Percentiles rank a stretch among this genome's conserved stretches.
phyloP scores from a whole-genome alignment of 2,797 vertebrate genomes.

The Phyllotis vaccarum region DNA sequence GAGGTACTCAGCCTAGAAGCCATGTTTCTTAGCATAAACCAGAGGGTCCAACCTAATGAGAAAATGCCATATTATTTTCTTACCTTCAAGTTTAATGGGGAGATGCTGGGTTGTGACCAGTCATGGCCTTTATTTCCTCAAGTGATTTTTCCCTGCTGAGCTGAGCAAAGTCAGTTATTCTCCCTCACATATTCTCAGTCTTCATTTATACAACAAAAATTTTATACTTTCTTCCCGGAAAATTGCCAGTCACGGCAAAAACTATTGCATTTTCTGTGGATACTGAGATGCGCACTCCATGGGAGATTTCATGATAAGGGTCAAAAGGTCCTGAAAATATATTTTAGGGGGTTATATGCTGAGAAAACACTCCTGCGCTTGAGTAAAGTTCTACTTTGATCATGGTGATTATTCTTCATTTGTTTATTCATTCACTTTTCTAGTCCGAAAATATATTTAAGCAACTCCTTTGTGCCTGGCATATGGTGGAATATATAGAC shows the following conservation, averaged over 20 bases:
- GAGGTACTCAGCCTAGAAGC: slow-evolving; percentile 35
- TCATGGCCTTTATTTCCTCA: slow-evolving; percentile 46
- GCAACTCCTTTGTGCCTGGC: not conserved
- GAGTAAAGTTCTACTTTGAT: not conserved
- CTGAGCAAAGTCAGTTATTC: slow-evolving; percentile 57
- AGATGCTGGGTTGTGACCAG: slow-evolving; percentile 48
- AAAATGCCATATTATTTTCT: not conserved
- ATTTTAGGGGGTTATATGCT: not conserved
- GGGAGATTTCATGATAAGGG: slow-evolving; percentile 38
- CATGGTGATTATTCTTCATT: not conserved
- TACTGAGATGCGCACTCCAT: not conserved
- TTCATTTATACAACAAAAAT: slow-evolving; percentile 62
- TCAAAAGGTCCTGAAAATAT: not conserved
- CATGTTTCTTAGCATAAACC: slow-evolving; percentile 65
- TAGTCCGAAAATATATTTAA: not conserved
- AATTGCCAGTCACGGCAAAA: slow-evolving; percentile 65
- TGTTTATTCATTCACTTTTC: not conserved
- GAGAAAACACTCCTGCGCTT: not conserved
- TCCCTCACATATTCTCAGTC: slow-evolving; percentile 12
- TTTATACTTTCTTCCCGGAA: slow-evolving; percentile 38
- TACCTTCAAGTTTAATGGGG: slow-evolving; percentile 66
- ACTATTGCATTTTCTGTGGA: not conserved
- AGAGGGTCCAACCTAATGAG: not conserved
- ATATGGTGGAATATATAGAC: not conserved
- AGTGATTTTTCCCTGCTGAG: slow-evolving; percentile 65